Conservation (phyloP, 2,797 vertebrate species). For the Threskiornis aethiopicus region DNA sequence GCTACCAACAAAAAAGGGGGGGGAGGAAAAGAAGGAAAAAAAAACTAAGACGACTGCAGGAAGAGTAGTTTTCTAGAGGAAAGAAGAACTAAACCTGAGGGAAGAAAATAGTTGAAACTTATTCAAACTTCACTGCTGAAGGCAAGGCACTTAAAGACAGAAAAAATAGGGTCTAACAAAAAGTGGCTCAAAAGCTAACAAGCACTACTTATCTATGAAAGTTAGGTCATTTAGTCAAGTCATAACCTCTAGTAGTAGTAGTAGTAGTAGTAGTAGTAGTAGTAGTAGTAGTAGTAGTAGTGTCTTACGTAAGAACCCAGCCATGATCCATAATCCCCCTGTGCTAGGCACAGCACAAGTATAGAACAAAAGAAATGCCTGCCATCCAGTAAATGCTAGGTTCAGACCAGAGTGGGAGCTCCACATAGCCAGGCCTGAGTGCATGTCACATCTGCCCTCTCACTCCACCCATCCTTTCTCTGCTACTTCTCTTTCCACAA, state of each 20-base stretch:
- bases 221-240: background rate
- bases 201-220: background rate
- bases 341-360: background rate
- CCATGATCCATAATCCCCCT: background rate
- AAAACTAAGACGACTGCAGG: background rate
- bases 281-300: too few species aligned
- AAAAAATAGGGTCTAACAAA: background rate
- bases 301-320: background rate
- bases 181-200: background rate
- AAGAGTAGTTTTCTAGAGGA: background rate
- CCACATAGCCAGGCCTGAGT: background rate
- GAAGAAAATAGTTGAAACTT: background rate
- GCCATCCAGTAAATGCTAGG: background rate
- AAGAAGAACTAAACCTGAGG: background rate
- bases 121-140: background rate
- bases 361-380: background rate
- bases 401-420: background rate
- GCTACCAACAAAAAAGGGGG: constrained; percentile 62
- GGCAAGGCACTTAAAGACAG: background rate
- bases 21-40: background rate
- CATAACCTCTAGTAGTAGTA: background rate
- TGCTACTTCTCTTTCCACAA: background rate
- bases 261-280: too few species aligned
- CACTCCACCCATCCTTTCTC: background rate
- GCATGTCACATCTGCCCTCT: background rate